Evolutionary conservation across 2,797 vertebrate species (phyloP), one percentile per base, ranked within the genome.

Genomic region (Loriculus beryllinus): DNA sequence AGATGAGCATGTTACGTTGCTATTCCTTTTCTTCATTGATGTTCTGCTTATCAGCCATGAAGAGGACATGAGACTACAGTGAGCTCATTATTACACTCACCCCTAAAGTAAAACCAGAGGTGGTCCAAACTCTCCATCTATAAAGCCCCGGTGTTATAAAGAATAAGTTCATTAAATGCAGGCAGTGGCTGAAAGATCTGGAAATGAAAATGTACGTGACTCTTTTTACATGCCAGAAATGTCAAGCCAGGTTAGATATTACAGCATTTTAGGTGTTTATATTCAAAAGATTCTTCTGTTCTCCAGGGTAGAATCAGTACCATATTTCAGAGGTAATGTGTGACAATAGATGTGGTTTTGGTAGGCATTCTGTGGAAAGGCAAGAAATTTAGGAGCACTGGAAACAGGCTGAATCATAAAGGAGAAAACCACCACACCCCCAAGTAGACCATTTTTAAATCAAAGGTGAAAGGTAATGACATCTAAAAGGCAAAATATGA

Each of bases 281-380:
- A 35, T 28, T 39, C 11, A 31, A 39, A 56, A 51, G 8, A 12
- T 74, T 14, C 25, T 75, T 67, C 23, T 71, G 31, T 56, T 78
- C 69, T 54, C 33, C 28, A 42, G n/a, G 5, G 7, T 10, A 72
- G 65, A 87, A 59, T 3, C 2, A 82, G 17, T 28, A 9, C 19
- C 2, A 0, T 35, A 14, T 90, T 78, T 74, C 43, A 49, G 33
- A 21, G 11, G 52, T 16, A 52, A n/a, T 0, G 2, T 31, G 14
- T 20, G 17, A 62, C 26, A 42, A 12, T 40, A 43, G 12, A 6
- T 37, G 3, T 40, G 12, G 3, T 15, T 88, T 60, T 82, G 69
- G 21, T 65, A 57, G 12, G 18, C 67, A 20, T 75, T 84, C 42
- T 65, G 35, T 49, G 21, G 31, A 85, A 40, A 77, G 28, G 21